Conservation (phyloP, 2,113 vertebrate genomes). For the Ovis aries region ARS-UI_Ramb_v3.0 NC_056072.1:31974001-31974500, state of each 20-base stretch:
- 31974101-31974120: neutral
- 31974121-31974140: neutral
- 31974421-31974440: neutral
- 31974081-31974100: neutral
- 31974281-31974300: neutral
- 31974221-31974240: neutral
- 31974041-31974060: neutral
- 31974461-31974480: neutral
- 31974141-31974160: neutral
- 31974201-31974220: neutral
- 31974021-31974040: conserved; percentile 4
- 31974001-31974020: neutral
- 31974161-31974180: neutral
- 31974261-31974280: neutral
- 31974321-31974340: neutral
- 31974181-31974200: neutral
- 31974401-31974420: neutral
- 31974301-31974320: neutral
- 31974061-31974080: neutral
- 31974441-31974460: neutral
- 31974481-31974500: neutral
- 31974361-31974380: neutral
- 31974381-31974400: neutral
- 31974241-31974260: neutral
- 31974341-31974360: neutral